phyloP scores from a whole-genome alignment of 1,140 invertebrate species.

The Drosophila oshimai region DNA sequence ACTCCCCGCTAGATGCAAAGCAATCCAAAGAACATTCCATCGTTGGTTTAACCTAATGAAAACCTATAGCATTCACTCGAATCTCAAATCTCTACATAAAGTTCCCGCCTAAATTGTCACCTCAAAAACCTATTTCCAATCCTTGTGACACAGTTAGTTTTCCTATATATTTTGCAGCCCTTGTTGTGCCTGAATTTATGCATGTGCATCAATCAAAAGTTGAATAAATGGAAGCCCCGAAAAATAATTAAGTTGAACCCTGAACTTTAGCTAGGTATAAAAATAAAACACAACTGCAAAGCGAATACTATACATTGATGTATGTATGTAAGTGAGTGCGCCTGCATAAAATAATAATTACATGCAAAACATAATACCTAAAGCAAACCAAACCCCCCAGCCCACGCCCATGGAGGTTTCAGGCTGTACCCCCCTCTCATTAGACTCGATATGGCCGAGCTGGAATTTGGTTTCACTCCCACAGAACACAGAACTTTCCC shows the following conservation, averaged over 20 bases:
- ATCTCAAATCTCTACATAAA: slow-evolving; percentile 4
- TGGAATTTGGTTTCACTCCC: slow-evolving; percentile 33
- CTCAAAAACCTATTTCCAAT: not conserved
- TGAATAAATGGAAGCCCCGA: not conserved
- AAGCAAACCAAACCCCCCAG: not conserved
- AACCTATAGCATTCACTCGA: slow-evolving; percentile 13
- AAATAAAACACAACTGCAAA: slow-evolving; percentile 28
- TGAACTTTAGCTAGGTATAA: slow-evolving; percentile 57
- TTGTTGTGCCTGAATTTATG: slow-evolving; percentile 9
- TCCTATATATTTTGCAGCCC: slow-evolving; percentile 7
- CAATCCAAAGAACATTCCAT: slow-evolving; percentile 18
- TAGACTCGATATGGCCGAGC: not conserved
- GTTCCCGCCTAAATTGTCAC: slow-evolving; percentile 15
- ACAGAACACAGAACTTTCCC: not conserved
- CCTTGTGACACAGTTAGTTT: not conserved
- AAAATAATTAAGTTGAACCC: slow-evolving; percentile 4
- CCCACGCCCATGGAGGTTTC: slow-evolving; percentile 7
- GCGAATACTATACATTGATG: no score
- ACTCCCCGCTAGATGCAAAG: slow-evolving; percentile 8
- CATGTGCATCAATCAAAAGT: not conserved
- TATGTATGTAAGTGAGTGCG: not conserved
- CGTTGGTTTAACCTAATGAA: slow-evolving; percentile 20
- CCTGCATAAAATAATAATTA: not conserved
- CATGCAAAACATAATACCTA: not conserved
- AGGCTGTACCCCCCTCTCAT: not conserved